phyloP scores from a whole-genome alignment of 2,113 vertebrate genomes.

The Pseudois nayaur region DNA sequence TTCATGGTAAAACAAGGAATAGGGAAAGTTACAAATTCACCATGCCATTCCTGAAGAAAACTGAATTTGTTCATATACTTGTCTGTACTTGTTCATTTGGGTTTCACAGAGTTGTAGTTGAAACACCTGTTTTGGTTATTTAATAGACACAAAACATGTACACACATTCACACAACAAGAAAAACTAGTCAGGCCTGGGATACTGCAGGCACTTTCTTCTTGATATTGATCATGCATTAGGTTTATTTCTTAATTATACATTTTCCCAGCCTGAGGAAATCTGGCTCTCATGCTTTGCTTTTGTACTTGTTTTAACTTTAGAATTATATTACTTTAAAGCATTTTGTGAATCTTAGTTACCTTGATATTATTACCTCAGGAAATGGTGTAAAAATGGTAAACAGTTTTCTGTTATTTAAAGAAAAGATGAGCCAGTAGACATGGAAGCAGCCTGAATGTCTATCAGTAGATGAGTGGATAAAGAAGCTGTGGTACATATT shows the following conservation, averaged over 20 bases:
- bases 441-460: background rate
- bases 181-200: slow-evolving; percentile 22
- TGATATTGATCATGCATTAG: background rate
- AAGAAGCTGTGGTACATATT: background rate
- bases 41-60: background rate
- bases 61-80: background rate
- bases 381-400: background rate
- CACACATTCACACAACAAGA: background rate
- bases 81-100: slow-evolving; percentile 19
- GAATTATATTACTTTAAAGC: background rate
- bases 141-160: background rate
- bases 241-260: slow-evolving; percentile 11
- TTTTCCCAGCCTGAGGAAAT: background rate
- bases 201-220: background rate
- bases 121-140: slow-evolving; percentile 48
- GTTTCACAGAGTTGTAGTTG: slow-evolving; percentile 42
- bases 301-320: background rate
- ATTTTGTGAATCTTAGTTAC: slow-evolving; percentile 5
- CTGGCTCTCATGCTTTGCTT: background rate
- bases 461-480: background rate
- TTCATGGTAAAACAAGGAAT: background rate
- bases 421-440: background rate
- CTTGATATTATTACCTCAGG: background rate
- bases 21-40: background rate
- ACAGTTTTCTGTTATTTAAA: slow-evolving; percentile 9